phyloP scores from a whole-genome alignment of 2,888 invertebrate species.

The Eulithis prunata region DNA sequence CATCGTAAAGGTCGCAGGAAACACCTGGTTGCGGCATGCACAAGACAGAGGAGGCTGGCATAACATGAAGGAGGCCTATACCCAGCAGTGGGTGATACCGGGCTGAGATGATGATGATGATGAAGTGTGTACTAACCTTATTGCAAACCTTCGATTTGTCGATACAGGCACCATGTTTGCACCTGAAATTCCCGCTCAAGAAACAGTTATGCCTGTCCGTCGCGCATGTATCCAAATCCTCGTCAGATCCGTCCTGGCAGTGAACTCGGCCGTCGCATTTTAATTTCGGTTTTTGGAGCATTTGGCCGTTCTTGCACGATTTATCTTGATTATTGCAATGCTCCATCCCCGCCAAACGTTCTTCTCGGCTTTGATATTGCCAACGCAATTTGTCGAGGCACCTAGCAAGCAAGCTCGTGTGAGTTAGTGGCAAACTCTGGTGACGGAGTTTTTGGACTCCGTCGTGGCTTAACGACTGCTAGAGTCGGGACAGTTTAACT shows the following conservation, averaged over 20 bases:
- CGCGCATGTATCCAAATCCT: conserved; percentile 18
- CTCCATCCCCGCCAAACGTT: neutral
- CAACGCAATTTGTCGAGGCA: conserved; percentile 1
- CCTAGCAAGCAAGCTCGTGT: neutral
- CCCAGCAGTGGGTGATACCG: too few species aligned
- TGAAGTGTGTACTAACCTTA: conserved; percentile 14
- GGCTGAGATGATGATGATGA: too few species aligned
- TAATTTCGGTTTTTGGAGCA: neutral
- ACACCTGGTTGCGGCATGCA: too few species aligned
- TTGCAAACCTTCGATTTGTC: conserved; percentile 11
- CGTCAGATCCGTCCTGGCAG: conserved; percentile 19
- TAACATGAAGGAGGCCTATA: too few species aligned
- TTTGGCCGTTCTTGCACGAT: conserved; percentile 14
- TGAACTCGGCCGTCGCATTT: conserved; percentile 17
- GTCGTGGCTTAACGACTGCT: too few species aligned
- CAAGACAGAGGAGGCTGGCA: too few species aligned
- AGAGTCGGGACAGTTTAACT: too few species aligned
- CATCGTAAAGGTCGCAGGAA: too few species aligned
- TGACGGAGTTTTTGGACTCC: too few species aligned
- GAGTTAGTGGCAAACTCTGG: too few species aligned
- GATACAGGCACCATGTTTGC: conserved; percentile 13
- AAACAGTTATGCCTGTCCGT: conserved; percentile 6
- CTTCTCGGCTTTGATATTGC: neutral
- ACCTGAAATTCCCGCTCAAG: conserved; percentile 6
- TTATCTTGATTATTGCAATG: conserved; percentile 3